phyloP scores from a whole-genome alignment of 92 coral and sea anemone species.

The Diadumene lineata region DNA sequence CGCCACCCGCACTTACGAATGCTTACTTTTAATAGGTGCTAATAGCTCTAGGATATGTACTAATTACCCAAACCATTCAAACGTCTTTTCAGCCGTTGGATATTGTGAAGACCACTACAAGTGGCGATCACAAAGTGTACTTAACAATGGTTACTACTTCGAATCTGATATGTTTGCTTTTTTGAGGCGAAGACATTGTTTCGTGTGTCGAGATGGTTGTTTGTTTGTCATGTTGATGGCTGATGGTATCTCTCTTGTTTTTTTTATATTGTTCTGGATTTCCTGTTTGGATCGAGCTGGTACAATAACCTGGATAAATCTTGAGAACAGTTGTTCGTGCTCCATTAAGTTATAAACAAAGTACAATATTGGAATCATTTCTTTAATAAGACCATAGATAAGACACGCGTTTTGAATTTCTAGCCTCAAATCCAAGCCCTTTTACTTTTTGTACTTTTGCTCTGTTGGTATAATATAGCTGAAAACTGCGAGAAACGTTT shows the following conservation, averaged over 20 bases:
- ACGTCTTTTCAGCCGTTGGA: background rate
- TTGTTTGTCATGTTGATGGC: background rate
- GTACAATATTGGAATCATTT: background rate
- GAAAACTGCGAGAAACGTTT: too few species aligned
- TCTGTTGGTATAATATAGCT: too few species aligned
- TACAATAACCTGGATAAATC: constrained; percentile 5
- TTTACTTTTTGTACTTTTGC: background rate
- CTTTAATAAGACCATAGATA: background rate
- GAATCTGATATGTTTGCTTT: background rate
- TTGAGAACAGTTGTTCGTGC: background rate
- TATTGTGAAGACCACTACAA: background rate
- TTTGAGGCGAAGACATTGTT: background rate
- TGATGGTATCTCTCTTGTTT: background rate
- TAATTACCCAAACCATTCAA: constrained; percentile 21
- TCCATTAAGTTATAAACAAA: background rate
- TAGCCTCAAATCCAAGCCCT: background rate
- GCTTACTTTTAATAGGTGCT: constrained; percentile 24
- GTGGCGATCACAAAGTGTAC: background rate
- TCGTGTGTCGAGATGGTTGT: background rate
- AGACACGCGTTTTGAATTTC: background rate
- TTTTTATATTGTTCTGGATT: background rate
- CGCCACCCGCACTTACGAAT: constrained; percentile 8
- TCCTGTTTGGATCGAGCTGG: constrained; percentile 8
- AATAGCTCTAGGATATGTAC: constrained; percentile 21
- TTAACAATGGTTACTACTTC: background rate